A percentile compares a stretch with the other conserved stretches of the same genome.
Conservation (phyloP, 2,113 vertebrate species). For the Chloropsis cyanopogon region DNA sequence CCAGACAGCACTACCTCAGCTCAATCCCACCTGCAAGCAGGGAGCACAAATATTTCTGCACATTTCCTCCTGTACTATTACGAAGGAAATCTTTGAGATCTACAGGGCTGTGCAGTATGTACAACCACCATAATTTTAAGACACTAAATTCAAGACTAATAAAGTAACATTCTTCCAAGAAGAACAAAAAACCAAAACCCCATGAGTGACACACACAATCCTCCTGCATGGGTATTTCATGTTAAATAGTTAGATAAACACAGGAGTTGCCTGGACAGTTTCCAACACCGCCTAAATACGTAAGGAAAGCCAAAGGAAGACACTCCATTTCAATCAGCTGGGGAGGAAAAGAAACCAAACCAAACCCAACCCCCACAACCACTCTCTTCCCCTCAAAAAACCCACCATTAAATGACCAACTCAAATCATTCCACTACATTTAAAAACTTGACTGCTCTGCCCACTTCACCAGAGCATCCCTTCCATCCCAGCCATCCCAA, state of each 20-base stretch:
- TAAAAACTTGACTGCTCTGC: not conserved
- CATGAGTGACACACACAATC: not conserved
- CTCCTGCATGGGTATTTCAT: not conserved
- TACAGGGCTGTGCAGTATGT: not conserved
- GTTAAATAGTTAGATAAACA: not conserved
- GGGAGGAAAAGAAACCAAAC: not conserved
- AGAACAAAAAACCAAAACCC: not conserved
- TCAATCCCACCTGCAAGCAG: not conserved
- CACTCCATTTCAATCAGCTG: not conserved
- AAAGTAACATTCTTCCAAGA: not conserved
- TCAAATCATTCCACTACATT: not conserved
- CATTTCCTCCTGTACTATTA: not conserved
- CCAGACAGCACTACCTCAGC: not conserved
- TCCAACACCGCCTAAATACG: not conserved
- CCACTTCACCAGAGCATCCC: not conserved
- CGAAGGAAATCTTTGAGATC: not conserved
- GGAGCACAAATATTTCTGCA: not conserved
- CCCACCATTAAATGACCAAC: not conserved
- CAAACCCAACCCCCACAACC: not conserved
- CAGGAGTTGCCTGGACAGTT: not conserved
- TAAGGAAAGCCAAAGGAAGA: not conserved
- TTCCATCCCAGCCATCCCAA: not conserved
- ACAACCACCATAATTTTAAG: not conserved
- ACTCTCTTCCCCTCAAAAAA: not conserved
- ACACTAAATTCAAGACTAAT: not conserved